Evolutionary conservation across 1,140 invertebrate species (phyloP).

Genomic region (Archivesica marissinica): DNA sequence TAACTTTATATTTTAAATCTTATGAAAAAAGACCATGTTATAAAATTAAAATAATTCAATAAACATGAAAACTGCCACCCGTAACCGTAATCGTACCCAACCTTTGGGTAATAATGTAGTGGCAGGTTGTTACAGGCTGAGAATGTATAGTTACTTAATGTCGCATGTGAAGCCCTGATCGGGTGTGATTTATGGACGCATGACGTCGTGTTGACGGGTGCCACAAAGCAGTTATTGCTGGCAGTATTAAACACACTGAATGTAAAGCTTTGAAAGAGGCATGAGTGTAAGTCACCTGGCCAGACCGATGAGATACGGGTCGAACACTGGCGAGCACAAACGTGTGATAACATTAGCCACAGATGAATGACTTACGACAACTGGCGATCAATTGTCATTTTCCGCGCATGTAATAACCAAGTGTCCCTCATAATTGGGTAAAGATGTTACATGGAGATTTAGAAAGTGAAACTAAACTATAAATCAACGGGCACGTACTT

Average conservation of each 20-base stretch:
- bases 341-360: conserved; percentile 41
- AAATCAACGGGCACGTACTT: conserved; percentile 44
- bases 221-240: conserved; percentile 34
- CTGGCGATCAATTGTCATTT: conserved; percentile 43
- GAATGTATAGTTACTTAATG: conserved; percentile 22
- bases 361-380: conserved; percentile 25
- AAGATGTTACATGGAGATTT: conserved; percentile 48
- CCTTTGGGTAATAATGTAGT: conserved; percentile 1
- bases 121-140: background rate
- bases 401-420: conserved; percentile 49
- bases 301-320: conserved; percentile 49
- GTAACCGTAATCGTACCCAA: background rate
- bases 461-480: conserved; percentile 54
- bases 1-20: conserved; percentile 1
- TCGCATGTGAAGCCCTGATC: conserved; percentile 45
- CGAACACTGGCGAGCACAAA: conserved; percentile 36
- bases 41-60: background rate
- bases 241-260: conserved; percentile 38
- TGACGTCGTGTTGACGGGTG: conserved; percentile 54
- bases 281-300: conserved; percentile 48
- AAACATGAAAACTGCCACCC: background rate
- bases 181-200: conserved; percentile 53
- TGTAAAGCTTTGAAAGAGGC: conserved; percentile 27
- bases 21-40: background rate
- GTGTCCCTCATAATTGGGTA: conserved; percentile 50